Evolutionary conservation across 2,113 vertebrate species (phyloP), one percentile per base, ranked within the genome.

Genomic region (Dipodomys ordii): DNA sequence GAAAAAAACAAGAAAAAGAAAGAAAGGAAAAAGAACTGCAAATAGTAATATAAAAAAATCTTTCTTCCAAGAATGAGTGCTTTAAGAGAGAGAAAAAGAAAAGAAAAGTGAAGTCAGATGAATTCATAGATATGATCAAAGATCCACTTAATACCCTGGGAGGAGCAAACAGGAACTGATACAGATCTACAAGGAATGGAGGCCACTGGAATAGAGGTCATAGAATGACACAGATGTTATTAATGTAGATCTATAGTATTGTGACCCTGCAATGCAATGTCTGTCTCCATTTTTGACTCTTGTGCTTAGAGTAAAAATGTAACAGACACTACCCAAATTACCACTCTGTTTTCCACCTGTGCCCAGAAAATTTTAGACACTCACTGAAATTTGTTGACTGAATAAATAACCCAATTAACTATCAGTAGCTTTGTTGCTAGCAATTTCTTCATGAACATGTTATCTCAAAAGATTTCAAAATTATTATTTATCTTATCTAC

Each of bases 51-150:
- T 57, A 4, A 57, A 57, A 57, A 57, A 18, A 49, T 57, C 53
- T 57, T 57, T 11, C 12, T 57, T 57, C 16, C 53, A 18, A 57
- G 53, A 57, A 57, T 71, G 73, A 80, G 4, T 78, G n/a, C 23
- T 93, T 86, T 72, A 71, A 73, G 35, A 64, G 11, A 64, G 4
- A 46, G 46, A n/a, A 23, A 22, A 30, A 15, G 53, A 83, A 77
- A 84, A 60, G 3, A 27, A 60, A 94, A 30, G 3, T 22, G 1
- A 93, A 81, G 18, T 77, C 23, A 92, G 44, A 22, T 57, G 18
- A 91, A 81, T 81, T 92, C 11, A 74, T 22, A 68, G 11, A 64
- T 44, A 85, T 3, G 28, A n/a, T 39, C 32, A 91, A 84, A 91
- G 87, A 78, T 88, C 68, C 81, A 84, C 53, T 83, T 46, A n/a